Base-by-base conservation (phyloP, 2,797 vertebrate genomes). In the Mionectes olivaceus region DNA sequence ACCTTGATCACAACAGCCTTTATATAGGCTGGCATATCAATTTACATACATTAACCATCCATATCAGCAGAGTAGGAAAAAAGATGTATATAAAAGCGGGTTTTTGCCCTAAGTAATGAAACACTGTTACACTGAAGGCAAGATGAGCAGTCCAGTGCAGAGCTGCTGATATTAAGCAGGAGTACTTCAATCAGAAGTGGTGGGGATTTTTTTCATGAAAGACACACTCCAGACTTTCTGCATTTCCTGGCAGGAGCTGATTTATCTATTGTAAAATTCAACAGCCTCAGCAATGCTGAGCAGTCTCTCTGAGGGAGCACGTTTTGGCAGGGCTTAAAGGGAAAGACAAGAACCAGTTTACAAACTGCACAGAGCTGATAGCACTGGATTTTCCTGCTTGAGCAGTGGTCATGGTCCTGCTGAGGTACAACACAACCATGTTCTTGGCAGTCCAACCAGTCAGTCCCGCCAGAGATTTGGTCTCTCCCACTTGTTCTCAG, bases 381-480 rank as follows among this genome's bases (percentile, higher is more conserved):
- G 91, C 56, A 32, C 85, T 80, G 89, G 60, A 49, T 75, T 77
- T 75, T 71, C 89, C 89, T 81, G 82, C 82, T 49, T 4, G 50
- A 86, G 83, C 73, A 75, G 79, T 0, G 0, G 30, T 32, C 61
- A 22, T 0, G 0, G 13, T 52, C 57, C 73, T 32, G 30, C 32
- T 16, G 84, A 87, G 49, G 57, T 43, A 53, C 73, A 78, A 39
- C 37, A 68, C 2, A 13, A 59, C 39, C 6, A 22, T 13, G 18
- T 17, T 64, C 69, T 57, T 78, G 87, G 71, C 85, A 94, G 60
- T 16, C 55, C 60, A 50, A 11, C 18, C 19, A 60, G 61, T 19
- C 79, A 83, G 55, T 64, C 59, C 60, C 5, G 7, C 75, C 59
- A 41, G 47, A 65, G 19, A 37, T 21, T 46, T 0, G 0, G 7